These are phyloP conservation scores for Crossaster papposus DNA, from an alignment of 53 echinoderm and acorn worm genomes.

Conservation along the genomic window DNA sequence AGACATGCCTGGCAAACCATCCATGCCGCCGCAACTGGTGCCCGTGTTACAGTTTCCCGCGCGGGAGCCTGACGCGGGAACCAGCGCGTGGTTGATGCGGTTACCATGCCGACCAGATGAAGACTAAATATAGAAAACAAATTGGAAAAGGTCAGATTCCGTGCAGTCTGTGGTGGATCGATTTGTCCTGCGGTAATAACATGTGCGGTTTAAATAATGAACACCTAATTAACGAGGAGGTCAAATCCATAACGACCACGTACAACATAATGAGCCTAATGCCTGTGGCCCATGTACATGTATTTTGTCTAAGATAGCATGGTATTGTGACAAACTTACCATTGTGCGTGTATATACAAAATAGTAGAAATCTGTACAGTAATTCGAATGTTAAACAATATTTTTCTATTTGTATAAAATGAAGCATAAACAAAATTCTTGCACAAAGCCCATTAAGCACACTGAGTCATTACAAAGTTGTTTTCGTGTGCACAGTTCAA, in stretches of 20 bases:
- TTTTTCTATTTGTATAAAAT: not conserved
- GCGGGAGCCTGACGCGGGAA: not conserved
- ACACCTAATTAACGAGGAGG: not conserved
- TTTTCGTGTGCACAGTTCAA: not conserved
- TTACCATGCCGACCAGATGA: conserved; percentile 33
- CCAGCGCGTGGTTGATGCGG: conserved; percentile 6
- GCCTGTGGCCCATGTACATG: no score
- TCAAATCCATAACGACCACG: conserved; percentile 6
- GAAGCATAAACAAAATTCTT: not conserved
- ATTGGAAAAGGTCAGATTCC: conserved; percentile 1
- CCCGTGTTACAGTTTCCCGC: not conserved
- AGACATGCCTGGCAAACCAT: not conserved
- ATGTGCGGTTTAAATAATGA: not conserved
- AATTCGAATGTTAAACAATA: not conserved
- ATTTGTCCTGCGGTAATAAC: not conserved
- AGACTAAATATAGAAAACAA: conserved; percentile 18
- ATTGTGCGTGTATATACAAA: not conserved
- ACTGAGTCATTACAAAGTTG: not conserved
- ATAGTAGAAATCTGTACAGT: not conserved
- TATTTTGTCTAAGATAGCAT: not conserved
- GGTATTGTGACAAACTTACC: not conserved
- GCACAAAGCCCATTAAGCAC: not conserved
- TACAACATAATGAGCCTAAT: not conserved
- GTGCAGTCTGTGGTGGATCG: conserved; percentile 11
- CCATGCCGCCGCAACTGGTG: not conserved